Base-by-base conservation (phyloP, 2,888 invertebrate species). In the Polydrusus pterygomalis region DNA sequence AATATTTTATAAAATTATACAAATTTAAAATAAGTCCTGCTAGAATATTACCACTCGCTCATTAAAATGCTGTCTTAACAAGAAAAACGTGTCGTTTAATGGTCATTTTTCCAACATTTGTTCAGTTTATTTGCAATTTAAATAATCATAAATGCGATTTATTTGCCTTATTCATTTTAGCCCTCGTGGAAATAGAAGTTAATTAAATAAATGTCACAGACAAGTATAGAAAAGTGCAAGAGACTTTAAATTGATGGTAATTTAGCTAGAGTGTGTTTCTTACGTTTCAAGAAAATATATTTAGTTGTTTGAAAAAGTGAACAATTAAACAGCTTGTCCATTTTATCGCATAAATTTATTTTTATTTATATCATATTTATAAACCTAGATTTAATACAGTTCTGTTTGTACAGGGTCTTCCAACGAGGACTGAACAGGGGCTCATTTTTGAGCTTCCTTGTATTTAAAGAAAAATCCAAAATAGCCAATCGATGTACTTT, bases 171-270 rank as follows among this genome's bases (percentile, higher is more conserved):
- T 58, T 58, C 10, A 58, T 58, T 38, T n/a, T 7, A 58, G 58
- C 58, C 17, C 13, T 11, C 38, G 34, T n/a, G 15, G 38, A 58
- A 58, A 58, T 15, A 38, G 38, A 38, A 58, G 15, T 15, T 58
- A 58, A 58, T 58, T 34, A 58, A n/a, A 58, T 58, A 58, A 58
- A 58, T 58, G 58, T 58, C 58, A 58, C 15, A 34, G 56, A 30
- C 56, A 25, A 30, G 25, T 56, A 56, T 56, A 56, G 56, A 56
- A 56, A 56, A 56, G 30, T 56, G 56, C 56, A 56, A 3, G 30
- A 30, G 30, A 51, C 20, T 20, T 25, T 17, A n/a, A n/a, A n/a
- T 56, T 11, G 30, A n/a, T 58, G 2, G 25, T 5, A 17, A 38
- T 56, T 34, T n/a, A 6, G 34, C 11, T 58, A 58, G 17, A 58